Percentiles rank a stretch among this genome's conserved stretches.
Conservation (phyloP, 1,140 invertebrate species). For the Drosophila ambigua region DNA sequence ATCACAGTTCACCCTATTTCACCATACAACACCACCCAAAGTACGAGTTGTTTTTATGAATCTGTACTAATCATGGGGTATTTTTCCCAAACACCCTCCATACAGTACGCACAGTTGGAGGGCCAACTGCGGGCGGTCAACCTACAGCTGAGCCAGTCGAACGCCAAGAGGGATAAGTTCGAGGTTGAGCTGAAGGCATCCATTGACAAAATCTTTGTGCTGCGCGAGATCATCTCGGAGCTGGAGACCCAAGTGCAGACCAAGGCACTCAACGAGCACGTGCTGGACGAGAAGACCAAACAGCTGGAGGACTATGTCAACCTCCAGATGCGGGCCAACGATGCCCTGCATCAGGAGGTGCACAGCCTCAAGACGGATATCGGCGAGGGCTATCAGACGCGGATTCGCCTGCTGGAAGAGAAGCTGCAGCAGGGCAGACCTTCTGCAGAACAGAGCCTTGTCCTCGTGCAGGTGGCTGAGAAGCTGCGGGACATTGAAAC, state of each 20-base stretch:
- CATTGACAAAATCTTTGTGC: constrained; percentile 88
- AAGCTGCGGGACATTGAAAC: constrained; percentile 86
- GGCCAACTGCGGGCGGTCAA: constrained; percentile 88
- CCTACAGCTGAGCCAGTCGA: constrained; percentile 86
- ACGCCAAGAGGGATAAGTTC: constrained; percentile 85
- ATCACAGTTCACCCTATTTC: neutral
- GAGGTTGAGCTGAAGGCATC: constrained; percentile 89
- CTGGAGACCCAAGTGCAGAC: constrained; percentile 89
- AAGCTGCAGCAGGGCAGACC: constrained; percentile 86
- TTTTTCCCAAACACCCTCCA: neutral
- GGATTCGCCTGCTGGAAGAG: constrained; percentile 85
- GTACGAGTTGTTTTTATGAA: too few relatives aligned
- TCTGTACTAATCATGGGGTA: too few relatives aligned
- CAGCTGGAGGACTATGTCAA: constrained; percentile 84
- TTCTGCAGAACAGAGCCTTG: constrained; percentile 84
- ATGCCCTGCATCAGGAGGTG: constrained; percentile 85
- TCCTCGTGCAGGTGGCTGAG: constrained; percentile 70
- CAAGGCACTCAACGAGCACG: constrained; percentile 84
- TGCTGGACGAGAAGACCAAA: constrained; percentile 73
- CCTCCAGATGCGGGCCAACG: constrained; percentile 85
- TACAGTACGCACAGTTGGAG: constrained; percentile 88
- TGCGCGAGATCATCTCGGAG: constrained; percentile 90
- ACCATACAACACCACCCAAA: neutral
- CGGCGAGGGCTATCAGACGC: constrained; percentile 85
- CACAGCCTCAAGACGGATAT: constrained; percentile 84